These are phyloP conservation scores for Artibeus lituratus DNA, from an alignment of 2,797 vertebrate genomes.

Conservation along the genomic window DNA sequence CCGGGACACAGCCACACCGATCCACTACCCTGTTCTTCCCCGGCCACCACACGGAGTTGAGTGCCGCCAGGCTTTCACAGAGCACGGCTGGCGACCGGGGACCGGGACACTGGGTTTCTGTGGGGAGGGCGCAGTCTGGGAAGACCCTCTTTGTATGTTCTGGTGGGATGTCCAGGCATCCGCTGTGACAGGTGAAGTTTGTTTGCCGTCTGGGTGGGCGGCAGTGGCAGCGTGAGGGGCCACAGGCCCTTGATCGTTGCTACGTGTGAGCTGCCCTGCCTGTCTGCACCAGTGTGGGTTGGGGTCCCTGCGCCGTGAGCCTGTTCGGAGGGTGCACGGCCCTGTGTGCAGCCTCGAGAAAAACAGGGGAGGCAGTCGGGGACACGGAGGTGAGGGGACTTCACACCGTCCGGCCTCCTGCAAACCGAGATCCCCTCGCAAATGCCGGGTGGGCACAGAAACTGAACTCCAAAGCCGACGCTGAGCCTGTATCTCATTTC, in stretches of 20 bases:
- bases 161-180: accelerated
- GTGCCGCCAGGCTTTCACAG: background rate
- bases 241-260: accelerated
- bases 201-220: background rate
- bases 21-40: accelerated
- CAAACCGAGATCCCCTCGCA: accelerated
- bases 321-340: background rate
- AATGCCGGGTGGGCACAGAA: accelerated
- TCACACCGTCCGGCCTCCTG: background rate
- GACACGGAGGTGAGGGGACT: background rate
- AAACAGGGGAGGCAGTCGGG: background rate
- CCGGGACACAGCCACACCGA: background rate
- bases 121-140: background rate
- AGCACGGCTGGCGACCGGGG: accelerated
- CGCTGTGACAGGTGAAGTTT: accelerated
- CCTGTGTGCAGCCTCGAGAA: background rate
- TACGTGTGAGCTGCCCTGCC: accelerated
- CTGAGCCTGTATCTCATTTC: background rate
- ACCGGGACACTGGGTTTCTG: background rate
- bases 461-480: accelerated
- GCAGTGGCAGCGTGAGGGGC: accelerated
- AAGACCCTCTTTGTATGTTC: accelerated
- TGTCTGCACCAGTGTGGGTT: accelerated
- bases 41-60: accelerated
- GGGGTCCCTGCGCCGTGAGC: background rate